phyloP scores from a whole-genome alignment of 1,140 invertebrate genomes.

The Danaus melanippus region DNA sequence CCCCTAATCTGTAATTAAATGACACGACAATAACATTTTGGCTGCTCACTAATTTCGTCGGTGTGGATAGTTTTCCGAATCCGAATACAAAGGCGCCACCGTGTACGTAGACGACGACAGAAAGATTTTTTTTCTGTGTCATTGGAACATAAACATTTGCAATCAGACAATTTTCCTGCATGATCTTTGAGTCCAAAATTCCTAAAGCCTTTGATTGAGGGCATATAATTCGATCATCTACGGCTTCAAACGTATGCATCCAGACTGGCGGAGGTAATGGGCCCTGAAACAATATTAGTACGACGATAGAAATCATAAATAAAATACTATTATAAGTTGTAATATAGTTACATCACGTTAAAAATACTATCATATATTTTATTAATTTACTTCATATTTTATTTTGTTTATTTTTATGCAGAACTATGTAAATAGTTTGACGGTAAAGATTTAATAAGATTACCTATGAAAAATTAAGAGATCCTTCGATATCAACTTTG shows the following conservation, averaged over 20 bases:
- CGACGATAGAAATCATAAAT: too few relatives aligned
- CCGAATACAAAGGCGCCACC: constrained; percentile 34
- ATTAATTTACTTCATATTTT: background rate
- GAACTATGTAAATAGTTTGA: too few relatives aligned
- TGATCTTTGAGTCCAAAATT: constrained; percentile 6
- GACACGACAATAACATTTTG: constrained; percentile 29
- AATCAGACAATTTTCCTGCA: constrained; percentile 36
- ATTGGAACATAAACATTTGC: constrained; percentile 38
- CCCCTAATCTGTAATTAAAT: constrained; percentile 37
- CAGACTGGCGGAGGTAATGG: constrained; percentile 34
- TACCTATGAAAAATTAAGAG: too few relatives aligned
- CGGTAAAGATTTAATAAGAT: too few relatives aligned
- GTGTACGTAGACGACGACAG: constrained; percentile 40
- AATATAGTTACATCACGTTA: too few relatives aligned
- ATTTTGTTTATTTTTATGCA: background rate
- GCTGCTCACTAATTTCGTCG: constrained; percentile 22
- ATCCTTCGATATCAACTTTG: too few relatives aligned
- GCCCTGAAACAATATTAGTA: constrained; percentile 27
- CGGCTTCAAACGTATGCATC: constrained; percentile 34
- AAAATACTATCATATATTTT: too few relatives aligned
- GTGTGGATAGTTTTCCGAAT: constrained; percentile 18
- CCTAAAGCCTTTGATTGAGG: constrained; percentile 21
- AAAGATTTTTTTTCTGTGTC: constrained; percentile 28
- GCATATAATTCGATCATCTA: constrained; percentile 32
- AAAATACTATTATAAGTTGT: too few relatives aligned